These are phyloP conservation scores for Apis cerana DNA, from an alignment of 1,140 invertebrate genomes.

Conservation along the genomic window DNA sequence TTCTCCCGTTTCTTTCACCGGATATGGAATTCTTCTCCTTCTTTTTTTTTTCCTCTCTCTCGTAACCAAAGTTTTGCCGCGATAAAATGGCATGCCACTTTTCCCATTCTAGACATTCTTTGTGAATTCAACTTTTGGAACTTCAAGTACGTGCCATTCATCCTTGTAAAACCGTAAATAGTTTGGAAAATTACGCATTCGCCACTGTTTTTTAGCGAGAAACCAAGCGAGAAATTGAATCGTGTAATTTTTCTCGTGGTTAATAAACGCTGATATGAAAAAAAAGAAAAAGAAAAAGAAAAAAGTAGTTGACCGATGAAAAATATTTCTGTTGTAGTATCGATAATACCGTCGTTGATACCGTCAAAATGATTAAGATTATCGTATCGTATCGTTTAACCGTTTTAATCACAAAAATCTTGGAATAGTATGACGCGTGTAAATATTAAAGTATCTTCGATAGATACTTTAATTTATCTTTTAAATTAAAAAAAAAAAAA, in stretches of 20 bases:
- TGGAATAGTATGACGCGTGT: not conserved
- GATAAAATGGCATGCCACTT: slow-evolving; percentile 38
- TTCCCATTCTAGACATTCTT: slow-evolving; percentile 23
- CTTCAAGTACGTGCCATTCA: slow-evolving; percentile 4
- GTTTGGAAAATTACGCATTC: slow-evolving; percentile 23
- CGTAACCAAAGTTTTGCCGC: not conserved
- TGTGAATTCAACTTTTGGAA: slow-evolving; percentile 49
- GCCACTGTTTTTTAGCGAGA: slow-evolving; percentile 1
- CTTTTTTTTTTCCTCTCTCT: not conserved
- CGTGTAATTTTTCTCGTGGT: too few species aligned
- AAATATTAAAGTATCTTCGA: not conserved
- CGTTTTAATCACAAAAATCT: not conserved
- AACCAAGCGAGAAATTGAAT: not conserved
- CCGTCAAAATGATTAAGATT: not conserved
- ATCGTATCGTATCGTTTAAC: not conserved
- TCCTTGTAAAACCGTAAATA: not conserved
- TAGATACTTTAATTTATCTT: too few species aligned
- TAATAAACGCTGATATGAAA: too few species aligned
- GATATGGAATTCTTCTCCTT: slow-evolving; percentile 39
- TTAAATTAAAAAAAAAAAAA: too few species aligned
- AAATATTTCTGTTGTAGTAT: too few species aligned
- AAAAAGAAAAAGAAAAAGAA: too few species aligned
- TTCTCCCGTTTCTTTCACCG: slow-evolving; percentile 40
- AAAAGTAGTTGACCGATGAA: too few species aligned
- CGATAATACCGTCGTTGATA: not conserved